A percentile compares a stretch with the other conserved stretches of the same genome.
phyloP scores from a whole-genome alignment of 2,888 invertebrate species.

The Phoenoteleia sp. region DNA sequence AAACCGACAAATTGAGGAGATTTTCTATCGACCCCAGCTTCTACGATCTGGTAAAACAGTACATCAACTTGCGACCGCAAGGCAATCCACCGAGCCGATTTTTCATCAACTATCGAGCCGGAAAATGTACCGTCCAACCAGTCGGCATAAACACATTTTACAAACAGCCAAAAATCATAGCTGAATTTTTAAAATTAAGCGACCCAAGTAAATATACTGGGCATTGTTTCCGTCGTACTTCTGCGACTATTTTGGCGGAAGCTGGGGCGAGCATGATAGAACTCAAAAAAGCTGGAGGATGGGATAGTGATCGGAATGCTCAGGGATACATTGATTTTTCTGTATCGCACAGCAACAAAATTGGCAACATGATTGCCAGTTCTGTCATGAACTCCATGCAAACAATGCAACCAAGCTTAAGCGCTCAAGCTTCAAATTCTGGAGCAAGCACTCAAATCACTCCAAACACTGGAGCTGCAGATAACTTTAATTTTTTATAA shows the following conservation, averaged over 20 bases:
- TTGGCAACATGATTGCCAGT: constrained; percentile 14
- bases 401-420: too few relatives aligned
- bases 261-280: constrained; percentile 25
- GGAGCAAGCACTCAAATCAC: too few relatives aligned
- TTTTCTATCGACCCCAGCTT: constrained; percentile 14
- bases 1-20: constrained; percentile 7
- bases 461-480: too few relatives aligned
- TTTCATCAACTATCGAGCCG: neutral
- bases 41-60: constrained; percentile 11
- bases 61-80: constrained; percentile 19
- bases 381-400: constrained; percentile 9
- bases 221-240: constrained; percentile 25
- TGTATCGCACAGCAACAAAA: constrained; percentile 21
- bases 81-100: neutral
- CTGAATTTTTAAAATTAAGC: constrained; percentile 6
- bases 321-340: constrained; percentile 28
- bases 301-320: constrained; percentile 27
- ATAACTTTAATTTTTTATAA: too few relatives aligned
- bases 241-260: constrained; percentile 8
- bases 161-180: constrained; percentile 19
- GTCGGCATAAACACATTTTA: constrained; percentile 15
- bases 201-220: constrained; percentile 3
- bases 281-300: constrained; percentile 37
- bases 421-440: too few relatives aligned
- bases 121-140: constrained; percentile 14